Base-by-base conservation (phyloP, 2,888 invertebrate genomes). In the Euspilapteryx auroguttella region DNA sequence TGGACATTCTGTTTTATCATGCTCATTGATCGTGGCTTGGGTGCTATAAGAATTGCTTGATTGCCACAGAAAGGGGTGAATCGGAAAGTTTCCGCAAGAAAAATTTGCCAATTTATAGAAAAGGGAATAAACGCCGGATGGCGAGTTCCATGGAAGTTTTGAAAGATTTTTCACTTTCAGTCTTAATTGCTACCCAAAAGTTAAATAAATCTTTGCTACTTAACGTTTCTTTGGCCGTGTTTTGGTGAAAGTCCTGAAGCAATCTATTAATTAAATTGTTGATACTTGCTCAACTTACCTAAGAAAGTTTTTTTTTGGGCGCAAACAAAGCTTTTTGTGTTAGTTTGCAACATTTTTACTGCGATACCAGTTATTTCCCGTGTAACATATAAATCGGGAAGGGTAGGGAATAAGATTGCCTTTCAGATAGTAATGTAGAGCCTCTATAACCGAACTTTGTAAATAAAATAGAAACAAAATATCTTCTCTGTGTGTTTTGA, bases 121-220 rank as follows among this genome's bases (percentile, higher is more conserved):
- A 69, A 59, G 49, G 55, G 54, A 63, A 55, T 65, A 64, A 66
- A 47, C 52, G 52, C 45, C 52, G 49, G 43, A 54, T 49, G 45
- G 37, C 39, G 49, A 42, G 50, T 48, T 47, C 44, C 46, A 43
- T 42, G 40, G 39, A 58, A 68, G 50, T 66, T 66, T 55, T 38
- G 49, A 50, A 56, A 66, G 66, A 73, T 75, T 75, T 75, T 75
- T 73, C 73, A 73, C 68, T 73, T 61, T 62, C 63, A 58, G 55
- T 62, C 51, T 63, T 73, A 73, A 75, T 73, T 75, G 66, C 55
- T 57, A 62, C 49, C 42, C n/a, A 47, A 65, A 56, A 73, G 66
- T 65, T 62, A 68, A 73, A 69, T 69, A 68, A 69, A 69, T 66
- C 68, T 63, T 53, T 37, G 52, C 47, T 55, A 55, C 57, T 62